Percentiles rank a stretch among this genome's conserved stretches.
These are phyloP conservation scores for Tetragonula carbonaria DNA, from an alignment of 2,888 invertebrate species.

Conservation along the genomic window DNA sequence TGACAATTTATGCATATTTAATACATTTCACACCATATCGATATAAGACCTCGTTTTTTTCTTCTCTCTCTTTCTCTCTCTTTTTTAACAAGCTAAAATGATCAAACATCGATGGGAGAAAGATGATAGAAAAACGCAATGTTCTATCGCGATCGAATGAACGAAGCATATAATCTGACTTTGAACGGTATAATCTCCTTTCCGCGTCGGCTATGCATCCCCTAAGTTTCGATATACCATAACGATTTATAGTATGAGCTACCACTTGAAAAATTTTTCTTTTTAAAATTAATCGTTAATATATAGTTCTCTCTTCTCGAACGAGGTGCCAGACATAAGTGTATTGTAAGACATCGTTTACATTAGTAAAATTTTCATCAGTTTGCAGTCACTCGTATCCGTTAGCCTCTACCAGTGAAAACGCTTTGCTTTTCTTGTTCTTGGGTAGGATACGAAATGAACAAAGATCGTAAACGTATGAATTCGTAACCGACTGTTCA, in stretches of 20 bases:
- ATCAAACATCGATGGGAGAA: constrained; percentile 73
- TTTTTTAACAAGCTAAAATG: constrained; percentile 68
- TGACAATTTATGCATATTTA: constrained; percentile 66
- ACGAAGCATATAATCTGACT: constrained; percentile 69
- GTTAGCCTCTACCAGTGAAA: constrained; percentile 25
- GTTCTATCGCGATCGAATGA: constrained; percentile 59
- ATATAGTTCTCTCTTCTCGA: constrained; percentile 16
- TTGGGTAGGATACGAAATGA: constrained; percentile 51
- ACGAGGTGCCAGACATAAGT: constrained; percentile 28
- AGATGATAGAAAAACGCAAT: constrained; percentile 64
- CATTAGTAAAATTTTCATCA: constrained; percentile 44
- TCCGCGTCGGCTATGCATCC: constrained; percentile 44
- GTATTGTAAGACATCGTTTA: constrained; percentile 40
- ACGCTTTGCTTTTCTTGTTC: constrained; percentile 19
- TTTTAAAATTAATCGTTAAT: constrained; percentile 33
- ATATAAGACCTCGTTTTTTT: constrained; percentile 55
- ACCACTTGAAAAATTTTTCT: constrained; percentile 31
- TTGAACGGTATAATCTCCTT: constrained; percentile 54
- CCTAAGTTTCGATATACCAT: constrained; percentile 70
- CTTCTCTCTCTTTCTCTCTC: too few relatives aligned
- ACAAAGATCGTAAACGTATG: constrained; percentile 23
- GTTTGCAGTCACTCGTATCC: constrained; percentile 34
- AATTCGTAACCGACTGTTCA: constrained; percentile 46
- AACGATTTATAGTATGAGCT: constrained; percentile 41
- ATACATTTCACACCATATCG: constrained; percentile 60